Evolutionary conservation across 2,113 vertebrate species (phyloP), one percentile per base, ranked within the genome.

Genomic region (Lagopus leucura): DNA sequence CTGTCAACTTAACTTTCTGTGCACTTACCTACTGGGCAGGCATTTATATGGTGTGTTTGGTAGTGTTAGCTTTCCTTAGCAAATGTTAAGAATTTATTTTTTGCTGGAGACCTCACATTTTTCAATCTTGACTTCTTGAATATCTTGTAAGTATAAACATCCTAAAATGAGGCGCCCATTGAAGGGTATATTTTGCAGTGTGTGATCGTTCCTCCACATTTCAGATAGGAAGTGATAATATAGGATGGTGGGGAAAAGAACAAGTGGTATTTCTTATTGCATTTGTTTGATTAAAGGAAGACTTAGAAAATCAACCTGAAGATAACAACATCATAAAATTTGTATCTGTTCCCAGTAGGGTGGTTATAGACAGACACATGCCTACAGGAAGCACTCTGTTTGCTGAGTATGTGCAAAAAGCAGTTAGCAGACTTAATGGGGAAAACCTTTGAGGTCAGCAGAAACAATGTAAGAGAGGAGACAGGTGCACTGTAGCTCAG

Each of bases 191-290:
- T 82, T 95, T 65, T 45, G 57, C 38, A 60, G 25, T 42, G 22
- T 66, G 42, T 85, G 77, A 90, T 82, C 2, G 2, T 92, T 89
- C 48, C 38, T 73, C 91, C 2, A 4, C 55, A 83, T 65, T 88
- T 89, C 85, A 58, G 77, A 42, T 92, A 66, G 82, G 84, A 89
- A 92, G 42, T 74, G 47, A 40, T 88, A 83, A 93, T 88, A 71
- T 6, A 95, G 90, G 65, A 65, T 64, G 32, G 43, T 34, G 63
- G 32, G 22, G 40, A 43, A 60, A 83, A 81, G 82, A 94, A 52
- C 52, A 52, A n/a, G 7, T 55, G 9, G 17, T 91, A 52, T 91
- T 91, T 91, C 47, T 88, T 30, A 28, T 78, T 91, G 64, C 21
- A 7, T 60, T 85, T 61, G 24, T 84, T 87, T 73, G 60, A 70